Evolutionary conservation across 2,113 vertebrate genomes (phyloP).

Genomic region (Alosa alosa): DNA sequence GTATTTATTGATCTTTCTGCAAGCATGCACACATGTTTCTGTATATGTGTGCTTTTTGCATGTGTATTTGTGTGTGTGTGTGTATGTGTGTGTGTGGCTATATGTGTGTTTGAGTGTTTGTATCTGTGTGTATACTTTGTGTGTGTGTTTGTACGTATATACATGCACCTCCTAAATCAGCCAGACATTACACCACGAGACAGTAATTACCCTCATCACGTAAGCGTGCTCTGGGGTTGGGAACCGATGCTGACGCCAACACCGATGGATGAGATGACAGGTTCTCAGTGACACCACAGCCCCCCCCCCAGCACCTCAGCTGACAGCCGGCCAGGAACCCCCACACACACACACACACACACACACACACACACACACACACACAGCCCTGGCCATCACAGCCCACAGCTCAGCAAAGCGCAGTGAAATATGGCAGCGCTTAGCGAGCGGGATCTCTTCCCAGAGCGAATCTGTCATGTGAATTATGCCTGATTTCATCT

Average conservation of each 20-base stretch:
- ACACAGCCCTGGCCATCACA: not conserved
- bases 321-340: not conserved
- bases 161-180: not conserved
- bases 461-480: conserved; percentile 25
- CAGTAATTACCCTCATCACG: not conserved
- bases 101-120: not conserved
- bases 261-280: not conserved
- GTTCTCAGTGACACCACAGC: not conserved
- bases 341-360: no score
- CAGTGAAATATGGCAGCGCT: not conserved
- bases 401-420: not conserved
- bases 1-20: no score
- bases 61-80: not conserved
- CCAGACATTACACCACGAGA: not conserved
- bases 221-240: not conserved
- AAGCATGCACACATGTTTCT: not conserved
- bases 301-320: not conserved
- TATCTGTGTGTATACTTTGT: not conserved
- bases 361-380: no score
- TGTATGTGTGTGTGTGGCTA: not conserved
- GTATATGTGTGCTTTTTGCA: not conserved
- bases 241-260: not conserved
- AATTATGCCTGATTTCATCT: conserved; percentile 39
- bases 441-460: not conserved
- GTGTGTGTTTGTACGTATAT: not conserved